These are phyloP conservation scores for Parnassius mnemosyne DNA, from an alignment of 2,888 invertebrate species.

Conservation along the genomic window DNA sequence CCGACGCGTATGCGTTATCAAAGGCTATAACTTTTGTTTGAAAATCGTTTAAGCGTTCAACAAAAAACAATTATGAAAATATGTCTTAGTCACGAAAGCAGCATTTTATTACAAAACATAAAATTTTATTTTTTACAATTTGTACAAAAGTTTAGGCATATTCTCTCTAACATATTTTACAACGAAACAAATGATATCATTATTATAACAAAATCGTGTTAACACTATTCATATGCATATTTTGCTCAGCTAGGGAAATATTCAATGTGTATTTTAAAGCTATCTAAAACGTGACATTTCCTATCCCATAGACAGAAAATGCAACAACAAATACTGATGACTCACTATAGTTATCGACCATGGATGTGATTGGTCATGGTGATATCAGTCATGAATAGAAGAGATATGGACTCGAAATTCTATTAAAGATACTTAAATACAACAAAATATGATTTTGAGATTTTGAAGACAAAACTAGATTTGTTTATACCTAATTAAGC, in stretches of 20 bases:
- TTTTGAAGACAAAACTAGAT: no score
- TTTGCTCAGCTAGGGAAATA: no score
- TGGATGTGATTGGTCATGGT: conserved; percentile 42
- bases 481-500: no score
- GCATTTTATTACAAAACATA: conserved; percentile 7
- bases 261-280: no score
- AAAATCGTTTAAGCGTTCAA: conserved; percentile 16
- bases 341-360: conserved; percentile 52
- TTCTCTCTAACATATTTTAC: background rate
- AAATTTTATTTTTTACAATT: background rate
- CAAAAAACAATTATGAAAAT: conserved; percentile 14
- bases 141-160: background rate
- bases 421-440: no score
- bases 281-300: background rate
- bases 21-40: conserved; percentile 22
- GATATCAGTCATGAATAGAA: conserved; percentile 38
- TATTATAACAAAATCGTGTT: no score
- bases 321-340: conserved; percentile 43
- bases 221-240: no score
- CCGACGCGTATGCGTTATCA: conserved; percentile 17
- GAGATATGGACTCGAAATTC: conserved; percentile 29
- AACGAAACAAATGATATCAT: background rate
- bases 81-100: conserved; percentile 16
- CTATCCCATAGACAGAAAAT: conserved; percentile 21
- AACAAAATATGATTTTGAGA: no score